Evolutionary conservation across 1,140 invertebrate genomes (phyloP).

Genomic region (Drosophila virilis): DNA sequence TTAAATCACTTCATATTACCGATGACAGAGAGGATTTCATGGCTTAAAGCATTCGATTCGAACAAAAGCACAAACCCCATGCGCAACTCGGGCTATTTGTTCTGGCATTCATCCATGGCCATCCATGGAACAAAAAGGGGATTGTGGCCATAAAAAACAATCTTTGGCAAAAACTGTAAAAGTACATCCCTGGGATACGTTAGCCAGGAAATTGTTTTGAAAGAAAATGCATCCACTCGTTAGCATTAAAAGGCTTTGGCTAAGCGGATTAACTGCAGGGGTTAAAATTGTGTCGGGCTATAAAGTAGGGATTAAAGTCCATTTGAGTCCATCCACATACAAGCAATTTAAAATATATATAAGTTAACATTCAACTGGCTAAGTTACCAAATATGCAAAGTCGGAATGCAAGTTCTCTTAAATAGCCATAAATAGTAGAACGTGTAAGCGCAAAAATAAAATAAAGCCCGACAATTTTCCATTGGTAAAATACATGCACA

Average conservation of each 20-base stretch:
- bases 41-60: constrained; percentile 35
- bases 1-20: constrained; percentile 54
- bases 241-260: constrained; percentile 6
- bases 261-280: constrained; percentile 20
- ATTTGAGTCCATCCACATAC: not conserved
- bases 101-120: constrained; percentile 13
- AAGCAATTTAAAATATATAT: not conserved
- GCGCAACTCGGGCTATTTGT: constrained; percentile 11
- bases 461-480: not conserved
- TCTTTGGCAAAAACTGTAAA: not conserved
- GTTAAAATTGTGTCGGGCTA: constrained; percentile 11
- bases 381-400: constrained; percentile 8
- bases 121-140: not conserved
- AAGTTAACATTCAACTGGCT: not conserved
- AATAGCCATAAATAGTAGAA: constrained; percentile 61
- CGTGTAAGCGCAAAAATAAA: constrained; percentile 7
- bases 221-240: constrained; percentile 4
- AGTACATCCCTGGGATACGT: not conserved
- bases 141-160: not conserved
- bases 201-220: not conserved
- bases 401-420: constrained; percentile 47
- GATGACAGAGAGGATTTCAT: constrained; percentile 46
- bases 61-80: not conserved
- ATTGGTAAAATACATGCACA: constrained; percentile 1
- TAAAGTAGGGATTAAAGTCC: constrained; percentile 9